phyloP scores from a whole-genome alignment of 1,140 invertebrate species.

The Branchinecta lindahli region DNA sequence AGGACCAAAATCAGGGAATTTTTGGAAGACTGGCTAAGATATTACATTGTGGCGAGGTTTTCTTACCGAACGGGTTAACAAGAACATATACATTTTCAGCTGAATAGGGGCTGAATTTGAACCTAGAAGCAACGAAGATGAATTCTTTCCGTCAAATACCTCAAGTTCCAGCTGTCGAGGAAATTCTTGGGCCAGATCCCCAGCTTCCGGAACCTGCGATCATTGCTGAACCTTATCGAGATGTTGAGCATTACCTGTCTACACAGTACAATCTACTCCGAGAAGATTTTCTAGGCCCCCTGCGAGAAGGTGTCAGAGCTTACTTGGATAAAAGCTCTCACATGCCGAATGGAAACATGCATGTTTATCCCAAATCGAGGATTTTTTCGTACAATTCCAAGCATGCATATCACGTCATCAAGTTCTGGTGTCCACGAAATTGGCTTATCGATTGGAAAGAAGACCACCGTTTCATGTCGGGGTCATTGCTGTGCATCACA shows the following conservation, averaged over 20 bases:
- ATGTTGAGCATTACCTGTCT: slow-evolving; percentile 35
- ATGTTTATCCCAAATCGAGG: neutral
- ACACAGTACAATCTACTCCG: slow-evolving; percentile 36
- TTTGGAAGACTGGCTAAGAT: no score
- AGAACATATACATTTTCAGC: no score
- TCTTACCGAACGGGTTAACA: no score
- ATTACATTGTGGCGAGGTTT: no score
- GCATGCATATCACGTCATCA: neutral
- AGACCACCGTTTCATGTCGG: neutral
- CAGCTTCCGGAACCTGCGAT: slow-evolving; percentile 16
- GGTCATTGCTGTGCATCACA: neutral
- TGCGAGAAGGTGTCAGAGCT: slow-evolving; percentile 30
- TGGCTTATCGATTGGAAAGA: neutral
- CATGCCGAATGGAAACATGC: neutral
- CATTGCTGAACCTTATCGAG: slow-evolving; percentile 29
- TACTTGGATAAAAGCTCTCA: slow-evolving; percentile 20
- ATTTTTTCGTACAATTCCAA: neutral
- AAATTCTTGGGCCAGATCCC: no score
- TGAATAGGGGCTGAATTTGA: no score
- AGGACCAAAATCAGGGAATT: no score
- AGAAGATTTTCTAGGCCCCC: slow-evolving; percentile 36
- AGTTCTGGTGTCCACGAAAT: neutral
- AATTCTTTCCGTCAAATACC: no score
- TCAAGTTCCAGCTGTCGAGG: no score
- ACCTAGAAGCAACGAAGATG: no score